Evolutionary conservation across 2,888 invertebrate species (phyloP).

Genomic region (Pegoplata infirma): DNA sequence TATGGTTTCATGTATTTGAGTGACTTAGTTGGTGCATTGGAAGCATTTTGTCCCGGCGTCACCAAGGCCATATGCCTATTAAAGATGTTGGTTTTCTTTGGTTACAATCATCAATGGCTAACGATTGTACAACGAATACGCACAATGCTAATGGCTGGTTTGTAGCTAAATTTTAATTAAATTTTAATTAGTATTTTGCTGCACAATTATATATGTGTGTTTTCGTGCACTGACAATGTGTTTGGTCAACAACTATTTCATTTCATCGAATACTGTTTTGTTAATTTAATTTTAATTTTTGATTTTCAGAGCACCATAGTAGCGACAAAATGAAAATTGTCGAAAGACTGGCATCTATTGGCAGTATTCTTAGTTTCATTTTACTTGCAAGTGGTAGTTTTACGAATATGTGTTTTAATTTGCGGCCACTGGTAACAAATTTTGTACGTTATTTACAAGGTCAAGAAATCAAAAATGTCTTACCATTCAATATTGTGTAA

Average conservation of each 20-base stretch:
- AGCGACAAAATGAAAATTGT: slow-evolving; percentile 66
- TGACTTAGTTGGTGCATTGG: slow-evolving; percentile 71
- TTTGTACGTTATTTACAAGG: slow-evolving; percentile 64
- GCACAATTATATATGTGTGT: not conserved
- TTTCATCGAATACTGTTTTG: too few species aligned
- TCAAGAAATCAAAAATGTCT: slow-evolving; percentile 64
- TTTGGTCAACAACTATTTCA: too few species aligned
- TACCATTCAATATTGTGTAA: slow-evolving; percentile 74
- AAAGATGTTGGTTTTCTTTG: slow-evolving; percentile 72
- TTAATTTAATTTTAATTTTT: too few species aligned
- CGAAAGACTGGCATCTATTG: slow-evolving; percentile 66
- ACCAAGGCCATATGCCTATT: slow-evolving; percentile 72
- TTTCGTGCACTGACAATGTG: not conserved
- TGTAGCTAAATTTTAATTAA: slow-evolving; percentile 1
- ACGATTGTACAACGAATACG: slow-evolving; percentile 66
- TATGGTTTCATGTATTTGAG: slow-evolving; percentile 70
- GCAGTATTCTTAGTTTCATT: slow-evolving; percentile 66
- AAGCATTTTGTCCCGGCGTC: slow-evolving; percentile 74
- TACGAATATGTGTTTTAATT: slow-evolving; percentile 70
- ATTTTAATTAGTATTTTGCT: not conserved
- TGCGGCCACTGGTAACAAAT: slow-evolving; percentile 69
- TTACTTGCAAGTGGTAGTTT: slow-evolving; percentile 67
- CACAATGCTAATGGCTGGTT: slow-evolving; percentile 67
- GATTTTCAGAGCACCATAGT: slow-evolving; percentile 43
- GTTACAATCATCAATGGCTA: slow-evolving; percentile 67